Base-by-base conservation (phyloP, 2,797 vertebrate species). In the Aplochiton taeniatus region DNA sequence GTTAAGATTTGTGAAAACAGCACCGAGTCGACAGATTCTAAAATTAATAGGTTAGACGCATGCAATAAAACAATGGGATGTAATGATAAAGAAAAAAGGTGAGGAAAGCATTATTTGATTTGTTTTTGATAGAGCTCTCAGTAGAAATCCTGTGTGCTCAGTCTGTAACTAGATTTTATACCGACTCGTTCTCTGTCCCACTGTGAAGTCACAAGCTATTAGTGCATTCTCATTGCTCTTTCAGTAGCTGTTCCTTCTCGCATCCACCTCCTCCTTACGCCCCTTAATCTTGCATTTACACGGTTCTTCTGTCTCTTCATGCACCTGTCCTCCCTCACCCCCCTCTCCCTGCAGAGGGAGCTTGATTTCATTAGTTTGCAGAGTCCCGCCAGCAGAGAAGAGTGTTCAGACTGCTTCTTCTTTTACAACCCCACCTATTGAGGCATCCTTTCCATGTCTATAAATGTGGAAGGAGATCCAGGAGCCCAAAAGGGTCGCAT, bases 361-460 rank as follows among this genome's bases (percentile, higher is more conserved):
- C 61, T 65, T 82, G 78, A 87, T 86, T 47, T 51, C 59, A 46
- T 61, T 85, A 69, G 88, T 88, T 82, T 78, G 85, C 88, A 86
- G 84, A 85, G 74, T 79, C 80, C 85, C 80, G 81, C 85, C 81
- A 78, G 79, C 50, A 70, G 83, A 72, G 75, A 74, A 82, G 85
- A 85, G 83, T 84, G 74, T 60, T 70, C 74, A 63, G 66, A 79
- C 79, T 52, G 13, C 69, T 75, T 69, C 69, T 66, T 79, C 18
- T 65, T 66, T 49, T 67, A 44, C 62, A 45, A 57, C 64, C 76
- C 77, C 74, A 44, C 79, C 68, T 54, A 55, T 60, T 78, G 65
- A 51, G 66, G 70, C 65, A 46, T 63, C 56, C 51, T 52, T 42
- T 55, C 17, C 12, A 19, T 51, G 74, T 79, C 81, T 85, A 70